phyloP scores from a whole-genome alignment of 2,888 invertebrate genomes.

The Oscheius sp. region DNA sequence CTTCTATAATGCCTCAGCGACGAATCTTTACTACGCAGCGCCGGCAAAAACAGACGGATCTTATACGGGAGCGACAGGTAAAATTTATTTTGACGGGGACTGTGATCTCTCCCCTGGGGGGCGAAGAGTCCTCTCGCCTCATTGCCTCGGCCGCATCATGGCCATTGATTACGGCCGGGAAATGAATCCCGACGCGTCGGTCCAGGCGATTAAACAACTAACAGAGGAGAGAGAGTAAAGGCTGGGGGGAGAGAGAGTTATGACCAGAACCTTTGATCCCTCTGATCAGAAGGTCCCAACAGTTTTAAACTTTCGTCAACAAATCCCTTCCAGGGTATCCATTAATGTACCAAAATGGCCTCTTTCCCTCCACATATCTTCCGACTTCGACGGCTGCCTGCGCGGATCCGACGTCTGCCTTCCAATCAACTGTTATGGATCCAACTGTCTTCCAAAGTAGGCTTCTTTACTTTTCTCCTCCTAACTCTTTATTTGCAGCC shows the following conservation, averaged over 20 bases:
- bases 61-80: constrained; percentile 15
- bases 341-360: constrained; percentile 31
- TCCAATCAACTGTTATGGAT: constrained; percentile 38
- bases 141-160: constrained; percentile 26
- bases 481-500: background rate
- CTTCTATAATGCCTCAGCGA: constrained; percentile 22
- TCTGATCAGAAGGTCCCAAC: background rate
- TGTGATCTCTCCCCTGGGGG: constrained; percentile 12
- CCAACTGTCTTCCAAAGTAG: constrained; percentile 38
- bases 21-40: constrained; percentile 30
- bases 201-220: constrained; percentile 23
- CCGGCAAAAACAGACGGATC: constrained; percentile 15
- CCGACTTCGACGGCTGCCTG: constrained; percentile 22
- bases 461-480: background rate
- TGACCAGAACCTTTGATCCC: background rate
- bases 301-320: too few species aligned
- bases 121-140: constrained; percentile 14
- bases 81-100: background rate
- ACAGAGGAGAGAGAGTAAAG: background rate
- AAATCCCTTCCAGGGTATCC: constrained; percentile 44
- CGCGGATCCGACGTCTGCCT: constrained; percentile 23
- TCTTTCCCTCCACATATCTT: constrained; percentile 34
- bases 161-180: constrained; percentile 30
- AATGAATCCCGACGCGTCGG: constrained; percentile 20
- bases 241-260: background rate